phyloP scores from a whole-genome alignment of 2,797 vertebrate species.

The Oreortyx pictus region DNA sequence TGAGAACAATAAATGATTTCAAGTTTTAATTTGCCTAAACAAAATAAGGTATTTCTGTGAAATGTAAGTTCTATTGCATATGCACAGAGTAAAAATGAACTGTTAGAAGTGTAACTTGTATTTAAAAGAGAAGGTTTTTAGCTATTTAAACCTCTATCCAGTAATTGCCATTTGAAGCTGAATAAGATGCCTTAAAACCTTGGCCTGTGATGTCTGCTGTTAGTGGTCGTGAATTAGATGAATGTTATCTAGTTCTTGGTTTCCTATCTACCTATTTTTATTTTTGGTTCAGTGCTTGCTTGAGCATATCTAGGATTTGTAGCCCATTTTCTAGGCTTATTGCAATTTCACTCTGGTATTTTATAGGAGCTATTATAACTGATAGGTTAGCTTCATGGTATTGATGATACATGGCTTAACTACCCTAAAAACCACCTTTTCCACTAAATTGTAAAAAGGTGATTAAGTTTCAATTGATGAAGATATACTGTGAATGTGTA shows the following conservation, averaged over 20 bases:
- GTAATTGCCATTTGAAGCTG: slow-evolving; percentile 59
- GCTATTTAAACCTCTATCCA: slow-evolving; percentile 43
- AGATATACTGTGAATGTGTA: slow-evolving; percentile 62
- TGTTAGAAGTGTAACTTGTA: not conserved
- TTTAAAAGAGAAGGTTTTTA: slow-evolving; percentile 13
- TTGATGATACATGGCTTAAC: slow-evolving; percentile 85
- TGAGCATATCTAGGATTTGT: slow-evolving; percentile 90
- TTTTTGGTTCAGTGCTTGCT: slow-evolving; percentile 89
- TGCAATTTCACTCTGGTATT: slow-evolving; percentile 88
- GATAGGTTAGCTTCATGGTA: slow-evolving; percentile 87
- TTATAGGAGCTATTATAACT: slow-evolving; percentile 90
- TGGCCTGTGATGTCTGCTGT: slow-evolving; percentile 85
- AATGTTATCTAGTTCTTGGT: slow-evolving; percentile 82
- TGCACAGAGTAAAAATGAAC: not conserved
- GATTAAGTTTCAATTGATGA: slow-evolving; percentile 78
- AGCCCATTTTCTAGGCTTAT: slow-evolving; percentile 89
- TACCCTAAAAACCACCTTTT: slow-evolving; percentile 71
- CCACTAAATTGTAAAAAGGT: slow-evolving; percentile 78
- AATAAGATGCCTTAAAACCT: slow-evolving; percentile 82
- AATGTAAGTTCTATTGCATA: not conserved
- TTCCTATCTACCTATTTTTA: slow-evolving; percentile 88
- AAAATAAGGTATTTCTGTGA: not conserved
- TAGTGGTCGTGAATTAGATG: slow-evolving; percentile 83
- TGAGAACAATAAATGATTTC: not conserved
- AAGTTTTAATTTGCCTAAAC: not conserved